Evolutionary conservation across 2,113 vertebrate species (phyloP).

Genomic region (Cepphus grylle): DNA sequence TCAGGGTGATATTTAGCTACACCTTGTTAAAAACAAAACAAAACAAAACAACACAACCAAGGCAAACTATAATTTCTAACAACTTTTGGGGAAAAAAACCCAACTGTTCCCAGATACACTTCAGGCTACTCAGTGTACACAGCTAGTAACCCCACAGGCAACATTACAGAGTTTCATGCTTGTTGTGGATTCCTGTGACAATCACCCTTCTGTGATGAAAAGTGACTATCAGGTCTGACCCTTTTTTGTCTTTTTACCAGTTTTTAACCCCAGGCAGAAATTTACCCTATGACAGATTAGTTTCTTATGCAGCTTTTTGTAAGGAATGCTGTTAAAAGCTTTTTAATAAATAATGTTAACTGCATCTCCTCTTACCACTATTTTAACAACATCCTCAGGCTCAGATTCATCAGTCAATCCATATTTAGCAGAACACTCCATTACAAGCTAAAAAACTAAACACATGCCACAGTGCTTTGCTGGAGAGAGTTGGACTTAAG

Average conservation of each 20-base stretch:
- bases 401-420: not conserved
- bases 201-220: not conserved
- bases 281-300: not conserved
- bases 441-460: not conserved
- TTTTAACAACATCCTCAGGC: constrained; percentile 9
- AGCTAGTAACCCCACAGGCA: not conserved
- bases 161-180: not conserved
- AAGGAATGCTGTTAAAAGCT: not conserved
- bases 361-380: not conserved
- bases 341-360: constrained; percentile 46
- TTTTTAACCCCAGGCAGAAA: constrained; percentile 8
- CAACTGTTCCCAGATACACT: not conserved
- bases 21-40: not conserved
- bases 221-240: not conserved
- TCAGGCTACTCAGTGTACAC: not conserved
- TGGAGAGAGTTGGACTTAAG: not conserved
- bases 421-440: not conserved
- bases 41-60: not conserved
- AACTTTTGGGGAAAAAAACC: not conserved
- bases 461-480: not conserved
- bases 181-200: not conserved
- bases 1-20: not conserved
- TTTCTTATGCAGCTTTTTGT: not conserved
- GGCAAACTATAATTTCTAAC: not conserved
- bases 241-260: not conserved